These are phyloP conservation scores for Microtus pennsylvanicus DNA, from an alignment of 2,113 vertebrate species.

Conservation along the genomic window DNA sequence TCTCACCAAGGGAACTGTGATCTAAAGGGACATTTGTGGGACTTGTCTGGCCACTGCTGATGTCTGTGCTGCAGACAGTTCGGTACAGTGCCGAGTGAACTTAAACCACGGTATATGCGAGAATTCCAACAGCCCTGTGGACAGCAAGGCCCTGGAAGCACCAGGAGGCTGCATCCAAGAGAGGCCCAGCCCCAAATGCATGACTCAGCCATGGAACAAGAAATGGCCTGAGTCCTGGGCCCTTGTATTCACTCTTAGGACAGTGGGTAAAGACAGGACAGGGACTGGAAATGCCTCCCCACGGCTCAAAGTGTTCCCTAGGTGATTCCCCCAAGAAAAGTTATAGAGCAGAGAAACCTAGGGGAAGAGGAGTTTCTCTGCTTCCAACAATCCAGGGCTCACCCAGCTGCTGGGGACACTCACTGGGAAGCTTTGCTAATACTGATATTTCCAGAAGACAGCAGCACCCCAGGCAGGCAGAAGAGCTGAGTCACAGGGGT, in stretches of 20 bases:
- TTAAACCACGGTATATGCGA: fast-evolving
- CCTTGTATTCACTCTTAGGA: background rate
- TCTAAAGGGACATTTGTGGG: background rate
- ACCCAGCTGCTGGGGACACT: background rate
- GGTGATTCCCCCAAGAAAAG: background rate
- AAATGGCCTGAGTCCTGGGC: background rate
- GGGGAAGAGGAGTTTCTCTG: too few relatives aligned
- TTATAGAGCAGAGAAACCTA: background rate
- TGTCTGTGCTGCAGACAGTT: background rate
- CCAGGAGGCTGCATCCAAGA: fast-evolving
- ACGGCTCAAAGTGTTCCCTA: background rate
- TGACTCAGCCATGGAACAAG: background rate
- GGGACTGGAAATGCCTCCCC: background rate
- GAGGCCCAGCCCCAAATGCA: too few relatives aligned
- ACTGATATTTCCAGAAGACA: background rate
- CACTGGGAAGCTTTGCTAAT: background rate
- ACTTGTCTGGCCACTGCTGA: background rate
- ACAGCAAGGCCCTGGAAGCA: background rate
- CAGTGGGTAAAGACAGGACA: background rate
- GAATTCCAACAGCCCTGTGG: background rate
- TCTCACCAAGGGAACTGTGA: background rate
- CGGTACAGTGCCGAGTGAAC: fast-evolving
- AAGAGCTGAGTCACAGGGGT: background rate
- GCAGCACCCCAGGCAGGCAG: background rate
- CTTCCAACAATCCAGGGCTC: too few relatives aligned